A percentile compares a stretch with the other conserved stretches of the same genome.
These are phyloP conservation scores for Lacerta agilis DNA, from an alignment of 2,797 vertebrate genomes.

Conservation along the genomic window DNA sequence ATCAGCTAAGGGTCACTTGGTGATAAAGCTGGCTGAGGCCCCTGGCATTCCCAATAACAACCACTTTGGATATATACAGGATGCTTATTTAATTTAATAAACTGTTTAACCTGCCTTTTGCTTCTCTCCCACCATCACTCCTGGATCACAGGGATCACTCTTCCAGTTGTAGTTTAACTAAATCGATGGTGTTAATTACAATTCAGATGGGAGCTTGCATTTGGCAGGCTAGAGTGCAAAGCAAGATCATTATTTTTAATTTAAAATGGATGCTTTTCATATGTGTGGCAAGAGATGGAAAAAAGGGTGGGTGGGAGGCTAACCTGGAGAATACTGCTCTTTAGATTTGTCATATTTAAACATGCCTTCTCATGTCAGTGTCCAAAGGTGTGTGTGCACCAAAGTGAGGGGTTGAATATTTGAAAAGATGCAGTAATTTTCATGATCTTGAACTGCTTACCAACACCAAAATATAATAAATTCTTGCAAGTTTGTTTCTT, in stretches of 20 bases:
- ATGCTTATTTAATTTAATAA: constrained; percentile 18
- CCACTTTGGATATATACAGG: not conserved
- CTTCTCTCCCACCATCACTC: constrained; percentile 20
- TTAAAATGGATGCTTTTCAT: constrained; percentile 14
- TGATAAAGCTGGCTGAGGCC: not conserved
- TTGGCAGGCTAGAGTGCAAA: not conserved
- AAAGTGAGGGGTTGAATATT: not conserved
- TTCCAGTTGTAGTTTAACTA: constrained; percentile 36
- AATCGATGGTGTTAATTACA: constrained; percentile 36
- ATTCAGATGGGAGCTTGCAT: constrained; percentile 10
- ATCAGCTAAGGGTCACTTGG: not conserved
- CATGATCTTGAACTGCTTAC: not conserved
- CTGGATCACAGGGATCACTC: constrained; percentile 14
- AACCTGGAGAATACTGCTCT: not conserved
- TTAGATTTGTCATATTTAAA: not conserved
- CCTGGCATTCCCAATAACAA: not conserved
- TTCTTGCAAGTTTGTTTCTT: not conserved
- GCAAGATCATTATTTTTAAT: constrained; percentile 12
- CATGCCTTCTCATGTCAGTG: not conserved
- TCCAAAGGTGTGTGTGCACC: not conserved
- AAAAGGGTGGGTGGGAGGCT: fast-evolving
- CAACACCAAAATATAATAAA: not conserved
- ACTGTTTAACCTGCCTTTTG: constrained; percentile 31
- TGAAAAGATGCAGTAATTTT: not conserved
- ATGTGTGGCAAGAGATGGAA: not conserved